phyloP scores from a whole-genome alignment of 2,888 invertebrate species.

The Cinara cedri region DNA sequence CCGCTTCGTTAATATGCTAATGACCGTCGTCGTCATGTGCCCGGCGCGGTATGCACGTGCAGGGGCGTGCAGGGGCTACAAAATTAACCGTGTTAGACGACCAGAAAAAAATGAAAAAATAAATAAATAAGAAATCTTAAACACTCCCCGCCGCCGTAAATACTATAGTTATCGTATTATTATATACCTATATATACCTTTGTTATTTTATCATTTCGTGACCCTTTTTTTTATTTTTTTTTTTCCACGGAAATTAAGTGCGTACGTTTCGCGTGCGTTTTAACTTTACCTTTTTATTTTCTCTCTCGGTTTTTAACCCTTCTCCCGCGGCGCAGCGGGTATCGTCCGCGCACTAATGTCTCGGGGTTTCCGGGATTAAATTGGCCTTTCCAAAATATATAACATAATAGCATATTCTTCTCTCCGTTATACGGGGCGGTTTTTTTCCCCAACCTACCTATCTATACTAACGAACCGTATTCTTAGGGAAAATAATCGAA shows the following conservation, averaged over 20 bases:
- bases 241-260: slow-evolving; percentile 41
- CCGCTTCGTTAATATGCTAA: slow-evolving; percentile 54
- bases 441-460: neutral
- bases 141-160: slow-evolving; percentile 1
- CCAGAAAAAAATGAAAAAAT: slow-evolving; percentile 22
- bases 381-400: slow-evolving; percentile 17
- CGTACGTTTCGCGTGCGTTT: slow-evolving; percentile 40
- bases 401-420: neutral
- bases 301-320: slow-evolving; percentile 3
- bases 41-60: neutral
- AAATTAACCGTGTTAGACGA: slow-evolving; percentile 42
- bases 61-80: slow-evolving; percentile 35
- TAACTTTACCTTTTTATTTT: slow-evolving; percentile 40
- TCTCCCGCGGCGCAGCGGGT: slow-evolving; percentile 3
- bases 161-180: too few species aligned
- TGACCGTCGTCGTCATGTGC: slow-evolving; percentile 21
- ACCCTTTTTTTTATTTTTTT: slow-evolving; percentile 17
- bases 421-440: neutral
- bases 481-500: neutral
- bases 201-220: slow-evolving; percentile 14
- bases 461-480: neutral
- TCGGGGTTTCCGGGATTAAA: slow-evolving; percentile 48
- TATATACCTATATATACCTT: too few species aligned
- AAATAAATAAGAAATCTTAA: slow-evolving; percentile 30
- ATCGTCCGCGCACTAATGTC: slow-evolving; percentile 47